A percentile compares a stretch with the other conserved stretches of the same genome.
These are phyloP conservation scores for Laothoe populi DNA, from an alignment of 2,888 invertebrate species.

Conservation along the genomic window DNA sequence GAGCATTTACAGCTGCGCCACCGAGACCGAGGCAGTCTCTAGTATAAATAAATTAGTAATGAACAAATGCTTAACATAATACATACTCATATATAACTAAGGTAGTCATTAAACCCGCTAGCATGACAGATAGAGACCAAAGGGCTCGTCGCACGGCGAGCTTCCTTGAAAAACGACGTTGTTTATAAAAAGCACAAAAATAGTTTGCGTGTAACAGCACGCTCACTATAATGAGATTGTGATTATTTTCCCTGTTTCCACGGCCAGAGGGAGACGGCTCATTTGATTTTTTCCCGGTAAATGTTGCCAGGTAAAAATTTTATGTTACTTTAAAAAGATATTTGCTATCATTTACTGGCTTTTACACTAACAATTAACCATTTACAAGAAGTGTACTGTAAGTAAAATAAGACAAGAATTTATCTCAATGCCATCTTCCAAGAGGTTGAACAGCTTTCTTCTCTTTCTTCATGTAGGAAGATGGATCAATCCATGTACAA, in stretches of 20 bases:
- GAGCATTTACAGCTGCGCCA: too few species aligned
- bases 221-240: slow-evolving; percentile 66
- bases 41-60: too few species aligned
- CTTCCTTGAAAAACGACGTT: slow-evolving; percentile 27
- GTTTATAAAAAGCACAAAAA: slow-evolving; percentile 39
- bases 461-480: too few species aligned
- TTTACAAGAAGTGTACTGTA: too few species aligned
- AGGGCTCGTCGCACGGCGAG: slow-evolving; percentile 12
- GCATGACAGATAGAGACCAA: slow-evolving; percentile 29
- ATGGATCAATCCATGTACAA: too few species aligned
- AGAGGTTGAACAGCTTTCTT: too few species aligned
- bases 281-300: slow-evolving; percentile 28
- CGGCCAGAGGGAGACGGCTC: slow-evolving; percentile 43
- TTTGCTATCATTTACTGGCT: too few species aligned
- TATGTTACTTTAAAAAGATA: background rate
- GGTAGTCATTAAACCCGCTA: slow-evolving; percentile 27
- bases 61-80: background rate
- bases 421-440: too few species aligned
- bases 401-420: too few species aligned
- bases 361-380: too few species aligned
- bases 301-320: slow-evolving; percentile 18
- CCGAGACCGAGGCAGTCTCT: too few species aligned
- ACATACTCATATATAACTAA: background rate
- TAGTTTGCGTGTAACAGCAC: slow-evolving; percentile 65
- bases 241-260: slow-evolving; percentile 62